Evolutionary conservation across 2,797 vertebrate genomes (phyloP).

Genomic region (Tachyglossus aculeatus): DNA sequence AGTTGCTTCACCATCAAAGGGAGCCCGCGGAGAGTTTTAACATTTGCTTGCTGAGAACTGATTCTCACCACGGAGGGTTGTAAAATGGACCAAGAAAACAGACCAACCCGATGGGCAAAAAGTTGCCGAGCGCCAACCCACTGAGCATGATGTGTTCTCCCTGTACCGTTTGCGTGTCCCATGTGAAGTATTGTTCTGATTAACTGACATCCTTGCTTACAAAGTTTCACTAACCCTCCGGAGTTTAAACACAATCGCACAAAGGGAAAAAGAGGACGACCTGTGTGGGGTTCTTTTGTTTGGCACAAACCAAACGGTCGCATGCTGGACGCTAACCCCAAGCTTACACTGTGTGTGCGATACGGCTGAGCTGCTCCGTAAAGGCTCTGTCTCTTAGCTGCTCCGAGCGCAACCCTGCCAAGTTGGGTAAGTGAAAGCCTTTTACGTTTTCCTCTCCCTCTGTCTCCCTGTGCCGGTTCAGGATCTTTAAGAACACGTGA

Average conservation of each 20-base stretch:
- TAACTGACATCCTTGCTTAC: conserved; percentile 85
- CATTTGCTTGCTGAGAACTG: conserved; percentile 74
- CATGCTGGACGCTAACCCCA: conserved; percentile 97
- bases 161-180: conserved; percentile 77
- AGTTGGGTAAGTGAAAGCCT: conserved; percentile 90
- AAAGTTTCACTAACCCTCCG: conserved; percentile 81
- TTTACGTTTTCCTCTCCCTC: conserved; percentile 74
- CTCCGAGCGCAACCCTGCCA: conserved; percentile 74
- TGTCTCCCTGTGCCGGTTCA: conserved; percentile 66
- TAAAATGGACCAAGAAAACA: neutral
- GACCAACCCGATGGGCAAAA: neutral
- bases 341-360: conserved; percentile 91
- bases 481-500: conserved; percentile 35
- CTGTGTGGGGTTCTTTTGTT: conserved; percentile 74
- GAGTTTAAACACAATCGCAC: conserved; percentile 74
- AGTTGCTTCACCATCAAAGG: conserved; percentile 73
- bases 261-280: conserved; percentile 74
- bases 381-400: conserved; percentile 85
- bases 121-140: conserved; percentile 72
- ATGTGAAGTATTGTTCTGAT: conserved; percentile 79
- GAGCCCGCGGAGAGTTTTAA: conserved; percentile 69
- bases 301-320: conserved; percentile 78
- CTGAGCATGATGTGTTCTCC: conserved; percentile 99
- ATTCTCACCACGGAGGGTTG: conserved; percentile 58
- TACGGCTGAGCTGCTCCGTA: conserved; percentile 88